A percentile compares a stretch with the other conserved stretches of the same genome.
These are phyloP conservation scores for Lycodopsis pacificus DNA, from an alignment of 2,797 vertebrate species.

Conservation along the genomic window DNA sequence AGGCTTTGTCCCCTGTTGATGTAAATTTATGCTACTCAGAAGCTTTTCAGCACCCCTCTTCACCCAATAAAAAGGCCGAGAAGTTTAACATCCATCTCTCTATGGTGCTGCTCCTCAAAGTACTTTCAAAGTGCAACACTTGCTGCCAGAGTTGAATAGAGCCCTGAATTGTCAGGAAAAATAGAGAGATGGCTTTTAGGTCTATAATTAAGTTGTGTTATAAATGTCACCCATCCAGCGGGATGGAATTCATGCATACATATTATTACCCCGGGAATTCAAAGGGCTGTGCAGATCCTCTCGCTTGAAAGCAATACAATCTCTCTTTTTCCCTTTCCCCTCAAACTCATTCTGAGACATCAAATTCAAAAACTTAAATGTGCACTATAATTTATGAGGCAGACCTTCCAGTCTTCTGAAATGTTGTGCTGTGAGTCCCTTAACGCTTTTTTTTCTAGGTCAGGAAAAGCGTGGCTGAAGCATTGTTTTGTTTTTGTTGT, in stretches of 20 bases:
- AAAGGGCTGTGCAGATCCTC: constrained; percentile 78
- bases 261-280: constrained; percentile 85
- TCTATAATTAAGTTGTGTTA: constrained; percentile 86
- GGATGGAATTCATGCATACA: constrained; percentile 84
- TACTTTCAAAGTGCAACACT: constrained; percentile 82
- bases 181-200: constrained; percentile 85
- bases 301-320: constrained; percentile 82
- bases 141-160: constrained; percentile 81
- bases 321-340: constrained; percentile 58
- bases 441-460: constrained; percentile 60
- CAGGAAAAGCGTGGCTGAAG: constrained; percentile 45
- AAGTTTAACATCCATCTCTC: constrained; percentile 84
- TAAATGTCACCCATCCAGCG: constrained; percentile 84
- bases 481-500: constrained; percentile 22
- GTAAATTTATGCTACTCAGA: constrained; percentile 82
- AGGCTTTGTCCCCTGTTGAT: constrained; percentile 83
- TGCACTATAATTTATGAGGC: constrained; percentile 80
- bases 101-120: constrained; percentile 78
- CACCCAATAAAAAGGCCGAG: constrained; percentile 81
- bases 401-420: constrained; percentile 72
- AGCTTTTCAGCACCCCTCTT: constrained; percentile 78
- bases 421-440: constrained; percentile 61
- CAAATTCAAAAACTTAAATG: constrained; percentile 77
- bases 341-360: constrained; percentile 69
- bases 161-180: constrained; percentile 79